Evolutionary conservation across 1,140 invertebrate species (phyloP).

Genomic region (Nilaparvata lugens): DNA sequence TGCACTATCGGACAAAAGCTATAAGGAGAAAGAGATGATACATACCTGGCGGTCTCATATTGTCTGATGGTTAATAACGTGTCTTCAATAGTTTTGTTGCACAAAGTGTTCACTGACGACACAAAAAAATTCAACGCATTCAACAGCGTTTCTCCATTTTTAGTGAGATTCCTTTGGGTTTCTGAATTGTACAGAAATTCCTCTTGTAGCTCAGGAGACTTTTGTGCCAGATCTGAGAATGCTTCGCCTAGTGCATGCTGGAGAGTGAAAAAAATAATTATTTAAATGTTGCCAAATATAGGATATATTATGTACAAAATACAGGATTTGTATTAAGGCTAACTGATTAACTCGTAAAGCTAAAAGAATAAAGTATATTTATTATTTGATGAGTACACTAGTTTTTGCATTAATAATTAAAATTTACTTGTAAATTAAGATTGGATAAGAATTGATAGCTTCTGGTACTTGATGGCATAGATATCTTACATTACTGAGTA

Average conservation of each 20-base stretch:
- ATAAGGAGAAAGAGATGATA: conserved; percentile 1
- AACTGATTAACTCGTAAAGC: too few relatives aligned
- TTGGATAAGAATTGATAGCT: too few relatives aligned
- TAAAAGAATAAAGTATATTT: too few relatives aligned
- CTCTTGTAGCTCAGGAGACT: conserved; percentile 88
- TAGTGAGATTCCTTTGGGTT: conserved; percentile 85
- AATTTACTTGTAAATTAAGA: too few relatives aligned
- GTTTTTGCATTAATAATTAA: too few relatives aligned
- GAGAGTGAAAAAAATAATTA: conserved; percentile 26
- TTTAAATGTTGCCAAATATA: too few relatives aligned
- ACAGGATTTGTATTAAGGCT: too few relatives aligned
- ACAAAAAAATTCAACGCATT: conserved; percentile 93
- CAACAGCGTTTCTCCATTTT: conserved; percentile 87
- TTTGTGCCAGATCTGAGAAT: conserved; percentile 91
- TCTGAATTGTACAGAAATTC: conserved; percentile 94
- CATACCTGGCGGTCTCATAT: conserved; percentile 82
- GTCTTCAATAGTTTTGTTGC: conserved; percentile 95
- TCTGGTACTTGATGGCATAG: too few relatives aligned
- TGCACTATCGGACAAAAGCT: too few relatives aligned
- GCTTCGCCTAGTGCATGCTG: conserved; percentile 73
- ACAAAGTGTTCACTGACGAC: conserved; percentile 88
- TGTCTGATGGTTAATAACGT: conserved; percentile 86
- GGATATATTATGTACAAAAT: too few relatives aligned
- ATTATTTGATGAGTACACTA: too few relatives aligned
- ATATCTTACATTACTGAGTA: too few relatives aligned